Evolutionary conservation across 2,888 invertebrate genomes (phyloP), one percentile per base, ranked within the genome.

Genomic region (Altica lythri): DNA sequence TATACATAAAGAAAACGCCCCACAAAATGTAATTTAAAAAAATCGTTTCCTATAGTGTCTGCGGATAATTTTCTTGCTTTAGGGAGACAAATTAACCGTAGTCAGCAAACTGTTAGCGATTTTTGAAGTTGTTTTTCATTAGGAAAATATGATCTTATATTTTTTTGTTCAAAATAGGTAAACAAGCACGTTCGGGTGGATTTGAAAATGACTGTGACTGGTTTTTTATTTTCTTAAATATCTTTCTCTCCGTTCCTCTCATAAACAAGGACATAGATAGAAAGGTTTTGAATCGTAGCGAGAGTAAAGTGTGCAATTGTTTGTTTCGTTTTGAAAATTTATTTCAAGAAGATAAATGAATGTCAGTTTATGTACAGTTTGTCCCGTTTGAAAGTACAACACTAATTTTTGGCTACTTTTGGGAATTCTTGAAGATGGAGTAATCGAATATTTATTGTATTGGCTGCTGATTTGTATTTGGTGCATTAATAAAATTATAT

Each of bases 21-120:
- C n/a, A n/a, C n/a, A n/a, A 17, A 14, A 16, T 32, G 12, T 35
- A 51, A 48, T 42, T 13, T 29, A 38, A 56, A 59, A 59, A 59
- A 57, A 57, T 65, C 60, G 61, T 63, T 57, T 63, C 65, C 66
- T 57, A 68, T 69, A 68, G 68, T 71, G 69, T 69, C 69, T 69
- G 67, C 63, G 63, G 57, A 45, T 63, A 18, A 32, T 40, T 29
- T 48, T 14, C 18, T 38, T 27, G 37, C 55, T 42, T 46, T 17
- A 5, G 18, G n/a, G 40, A 42, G 17, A 30, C 18, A 35, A 4
- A 45, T 46, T 35, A 32, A 46, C 37, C 34, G 35, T 46, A 37
- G 46, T 32, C 12, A 32, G 40, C 10, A 32, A 40, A 29, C 25
- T 13, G 18, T 48, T 37, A 48, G 48, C 48, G 38, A 38, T 37